Conservation (phyloP, 2,797 vertebrate genomes). For the Lepilemur septentrionalis region DNA sequence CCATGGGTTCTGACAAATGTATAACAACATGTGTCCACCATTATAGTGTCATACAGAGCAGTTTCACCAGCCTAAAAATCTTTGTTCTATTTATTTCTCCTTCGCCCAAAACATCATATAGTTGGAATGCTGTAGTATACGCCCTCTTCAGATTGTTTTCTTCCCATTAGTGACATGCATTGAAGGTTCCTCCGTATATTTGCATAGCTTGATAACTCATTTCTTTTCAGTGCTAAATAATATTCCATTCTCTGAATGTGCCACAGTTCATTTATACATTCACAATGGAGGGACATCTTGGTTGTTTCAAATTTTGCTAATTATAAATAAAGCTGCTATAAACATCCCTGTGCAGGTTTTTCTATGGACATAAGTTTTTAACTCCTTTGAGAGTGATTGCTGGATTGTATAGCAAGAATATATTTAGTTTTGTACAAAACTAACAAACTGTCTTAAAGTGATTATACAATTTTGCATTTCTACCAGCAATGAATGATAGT, state of each 20-base stretch:
- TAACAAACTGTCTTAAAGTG: background rate
- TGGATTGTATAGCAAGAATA: background rate
- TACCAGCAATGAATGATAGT: background rate
- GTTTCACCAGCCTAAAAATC: background rate
- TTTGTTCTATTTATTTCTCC: background rate
- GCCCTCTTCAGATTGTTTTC: background rate
- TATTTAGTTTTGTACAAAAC: background rate
- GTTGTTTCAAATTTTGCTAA: background rate
- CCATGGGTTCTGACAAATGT: background rate
- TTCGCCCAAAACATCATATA: background rate
- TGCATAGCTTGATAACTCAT: background rate
- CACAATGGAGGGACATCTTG: background rate
- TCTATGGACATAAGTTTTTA: background rate
- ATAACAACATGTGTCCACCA: background rate
- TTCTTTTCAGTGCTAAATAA: background rate
- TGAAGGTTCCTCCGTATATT: background rate
- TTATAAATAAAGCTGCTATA: background rate
- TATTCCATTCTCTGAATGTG: background rate
- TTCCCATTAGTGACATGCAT: background rate
- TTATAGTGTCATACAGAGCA: background rate
- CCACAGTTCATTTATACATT: background rate
- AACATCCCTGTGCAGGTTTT: background rate
- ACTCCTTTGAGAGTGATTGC: background rate
- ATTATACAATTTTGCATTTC: background rate
- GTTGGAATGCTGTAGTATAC: background rate